Evolutionary conservation across 2,888 invertebrate genomes (phyloP), one percentile per base, ranked within the genome.

Genomic region (Dastarcus helophoroides): DNA sequence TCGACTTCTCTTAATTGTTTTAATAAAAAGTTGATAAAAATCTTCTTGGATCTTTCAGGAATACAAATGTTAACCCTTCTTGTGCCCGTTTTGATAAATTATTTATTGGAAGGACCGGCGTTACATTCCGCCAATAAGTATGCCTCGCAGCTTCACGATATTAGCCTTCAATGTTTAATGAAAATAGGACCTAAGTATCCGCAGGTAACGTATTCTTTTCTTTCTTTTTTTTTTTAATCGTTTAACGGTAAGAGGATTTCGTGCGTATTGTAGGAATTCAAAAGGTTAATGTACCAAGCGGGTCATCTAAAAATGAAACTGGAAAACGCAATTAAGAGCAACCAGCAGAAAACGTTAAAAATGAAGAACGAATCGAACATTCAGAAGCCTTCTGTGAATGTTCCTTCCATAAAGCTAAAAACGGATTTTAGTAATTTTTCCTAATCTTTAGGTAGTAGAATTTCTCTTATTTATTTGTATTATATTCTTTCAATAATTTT

Each of bases 381-480:
- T 29, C 55, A 50, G 32, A 65, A 68, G 40, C 51, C 56, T 19
- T 33, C 51, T 26, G 44, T 55, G 27, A 53, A 49, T 48, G 63
- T 65, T 36, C 86, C 85, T 35, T 79, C 85, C 29, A 93, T 93
- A 53, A 86, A 89, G 61, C 69, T 93, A 43, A 91, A 89, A 68
- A 93, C 90, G 2, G 88, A 93, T 64, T 94, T 93, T 60, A 89
- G 89, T 51, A 90, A 91, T 64, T 94, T 91, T 54, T 76, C 78
- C 51, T 80, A 73, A 64, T 6, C 4, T 13, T n/a, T n/a, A n/a
- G n/a, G n/a, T n/a, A n/a, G n/a, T n/a, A n/a, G n/a, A n/a, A n/a
- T n/a, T n/a, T n/a, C n/a, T n/a, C n/a, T n/a, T n/a, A n/a, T n/a
- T n/a, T n/a, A n/a, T n/a, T n/a, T n/a, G n/a, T n/a, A n/a, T n/a